A percentile compares a stretch with the other conserved stretches of the same genome.
Evolutionary conservation across 37 sponge, comb jelly and placozoan species (phyloP).

Genomic region (Chondrilla cf. caribensis): DNA sequence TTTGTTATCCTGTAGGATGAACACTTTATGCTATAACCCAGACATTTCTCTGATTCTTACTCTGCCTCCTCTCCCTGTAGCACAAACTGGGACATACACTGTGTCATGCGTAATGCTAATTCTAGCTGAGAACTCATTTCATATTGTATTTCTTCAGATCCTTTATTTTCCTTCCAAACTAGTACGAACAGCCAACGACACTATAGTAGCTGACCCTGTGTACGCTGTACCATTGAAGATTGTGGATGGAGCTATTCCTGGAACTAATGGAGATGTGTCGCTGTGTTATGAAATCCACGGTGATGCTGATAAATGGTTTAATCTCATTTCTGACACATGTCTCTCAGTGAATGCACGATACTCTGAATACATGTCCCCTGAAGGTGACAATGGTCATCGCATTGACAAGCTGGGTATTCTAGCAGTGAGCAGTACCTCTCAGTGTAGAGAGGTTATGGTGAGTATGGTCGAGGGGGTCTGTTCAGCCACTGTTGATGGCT

Average conservation of each 20-base stretch:
- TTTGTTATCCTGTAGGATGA: no score
- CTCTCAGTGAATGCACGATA: conserved; percentile 3
- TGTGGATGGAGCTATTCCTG: neutral
- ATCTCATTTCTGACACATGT: conserved; percentile 18
- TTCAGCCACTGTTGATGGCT: neutral
- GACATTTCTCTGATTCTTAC: no score
- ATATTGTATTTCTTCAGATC: no score
- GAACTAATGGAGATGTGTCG: neutral
- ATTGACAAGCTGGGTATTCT: neutral
- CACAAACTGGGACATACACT: no score
- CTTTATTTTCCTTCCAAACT: no score
- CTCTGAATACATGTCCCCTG: neutral
- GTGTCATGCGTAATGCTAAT: no score
- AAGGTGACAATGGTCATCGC: neutral
- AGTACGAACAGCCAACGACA: conserved; percentile 8
- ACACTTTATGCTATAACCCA: no score
- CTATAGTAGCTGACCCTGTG: conserved; percentile 13
- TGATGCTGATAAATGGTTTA: conserved; percentile 5
- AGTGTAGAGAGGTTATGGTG: neutral
- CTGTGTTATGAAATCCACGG: conserved; percentile 19
- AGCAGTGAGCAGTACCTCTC: neutral
- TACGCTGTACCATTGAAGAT: conserved; percentile 2
- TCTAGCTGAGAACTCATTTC: no score
- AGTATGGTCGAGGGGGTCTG: neutral
- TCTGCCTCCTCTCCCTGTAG: no score